Base-by-base conservation (phyloP, 2,797 vertebrate species). In the Tadarida brasiliensis region DNA sequence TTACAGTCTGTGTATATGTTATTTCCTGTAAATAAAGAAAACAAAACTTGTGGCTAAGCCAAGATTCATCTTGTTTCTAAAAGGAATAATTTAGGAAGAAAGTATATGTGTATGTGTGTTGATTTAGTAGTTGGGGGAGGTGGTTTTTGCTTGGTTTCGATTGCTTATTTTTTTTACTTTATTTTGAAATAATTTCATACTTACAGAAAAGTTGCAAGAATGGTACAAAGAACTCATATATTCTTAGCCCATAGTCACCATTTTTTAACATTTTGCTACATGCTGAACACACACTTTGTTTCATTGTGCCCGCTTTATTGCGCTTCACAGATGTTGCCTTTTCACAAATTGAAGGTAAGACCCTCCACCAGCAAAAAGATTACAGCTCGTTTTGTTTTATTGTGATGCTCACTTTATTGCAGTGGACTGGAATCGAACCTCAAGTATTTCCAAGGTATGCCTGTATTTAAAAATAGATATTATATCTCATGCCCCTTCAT, bases 11-110 rank as follows among this genome's bases (percentile, higher is more conserved):
- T 30, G 8, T 68, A 26, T 85, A 12, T 93, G n/a, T 68, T 70
- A n/a, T 80, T 95, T 83, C 80, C 15, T 94, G 20, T 91, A 87
- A 89, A 65, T 89, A 74, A 89, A 65, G 83, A 68, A 87, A 89
- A 16, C 3, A 6, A 67, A 65, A 17, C 39, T 59, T 90, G 17
- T 33, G 19, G 47, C 47, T 76, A 68, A 87, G 26, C 49, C 26
- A 56, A 90, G 33, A 22, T 39, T 90, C 10, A 44, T 76, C 17
- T 92, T 87, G 49, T 56, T 84, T 94, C 67, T 92, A 33, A 87
- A 81, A 92, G 33, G 4, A 56, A 47, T 94, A 94, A 54, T 65
- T 95, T 22, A 44, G 70, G 51, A 90, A 57, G 24, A 68, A 51
- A 51, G 24, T 82, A 17, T 44, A 8, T 74, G 0, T 71, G 0